Evolutionary conservation across 2,797 vertebrate genomes (phyloP).

Genomic region (Bovichtus variegatus): DNA sequence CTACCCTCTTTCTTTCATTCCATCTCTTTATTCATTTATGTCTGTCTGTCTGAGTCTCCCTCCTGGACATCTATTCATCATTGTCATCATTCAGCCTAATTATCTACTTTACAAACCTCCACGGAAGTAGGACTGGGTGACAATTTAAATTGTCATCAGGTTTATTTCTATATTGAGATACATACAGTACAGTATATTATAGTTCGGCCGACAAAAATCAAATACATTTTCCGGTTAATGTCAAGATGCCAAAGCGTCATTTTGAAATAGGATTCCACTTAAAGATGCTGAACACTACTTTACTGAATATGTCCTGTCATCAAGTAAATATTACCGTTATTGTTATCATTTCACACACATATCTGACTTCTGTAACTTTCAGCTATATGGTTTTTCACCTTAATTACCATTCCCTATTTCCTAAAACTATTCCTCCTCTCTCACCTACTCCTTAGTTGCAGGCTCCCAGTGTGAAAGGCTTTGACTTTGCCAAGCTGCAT

Average conservation of each 20-base stretch:
- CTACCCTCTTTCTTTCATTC: conserved; percentile 33
- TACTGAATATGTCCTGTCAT: neutral
- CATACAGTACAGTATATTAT: too few species aligned
- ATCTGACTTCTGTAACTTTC: neutral
- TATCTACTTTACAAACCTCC: neutral
- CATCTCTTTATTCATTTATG: conserved; percentile 45
- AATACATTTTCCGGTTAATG: neutral
- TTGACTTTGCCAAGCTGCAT: conserved; percentile 99
- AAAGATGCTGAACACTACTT: neutral
- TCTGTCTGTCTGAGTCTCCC: conserved; percentile 40
- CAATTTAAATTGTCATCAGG: too few species aligned
- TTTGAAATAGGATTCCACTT: neutral
- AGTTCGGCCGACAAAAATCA: too few species aligned
- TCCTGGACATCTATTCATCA: conserved; percentile 13
- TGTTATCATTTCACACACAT: neutral
- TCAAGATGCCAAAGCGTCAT: neutral
- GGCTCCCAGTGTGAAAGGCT: conserved; percentile 95
- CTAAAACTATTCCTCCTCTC: conserved; percentile 6
- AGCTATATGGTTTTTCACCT: neutral
- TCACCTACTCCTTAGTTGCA: conserved; percentile 65
- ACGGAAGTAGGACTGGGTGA: neutral
- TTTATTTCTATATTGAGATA: too few species aligned
- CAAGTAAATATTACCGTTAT: neutral
- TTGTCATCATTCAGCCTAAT: conserved; percentile 32
- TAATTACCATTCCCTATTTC: conserved; percentile 13